Conservation (phyloP, 2,113 vertebrate species). For the Laticauda colubrina region DNA sequence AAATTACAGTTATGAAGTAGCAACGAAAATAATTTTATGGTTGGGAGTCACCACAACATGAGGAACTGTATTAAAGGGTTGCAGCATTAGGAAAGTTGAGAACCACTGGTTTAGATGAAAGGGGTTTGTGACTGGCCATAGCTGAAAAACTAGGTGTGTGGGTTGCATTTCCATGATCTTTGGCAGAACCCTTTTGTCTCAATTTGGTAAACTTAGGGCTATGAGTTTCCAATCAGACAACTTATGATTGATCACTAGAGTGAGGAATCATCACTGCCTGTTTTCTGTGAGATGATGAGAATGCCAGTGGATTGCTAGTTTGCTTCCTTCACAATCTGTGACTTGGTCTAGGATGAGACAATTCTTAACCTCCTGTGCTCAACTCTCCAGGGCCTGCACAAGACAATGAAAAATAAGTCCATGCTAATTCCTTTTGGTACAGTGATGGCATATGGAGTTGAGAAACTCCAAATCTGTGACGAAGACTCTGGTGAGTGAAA, state of each 20-base stretch:
- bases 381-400: constrained; percentile 4
- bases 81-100: too few species aligned
- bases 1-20: too few species aligned
- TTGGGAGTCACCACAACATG: too few species aligned
- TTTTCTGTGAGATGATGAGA: not conserved
- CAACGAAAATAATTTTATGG: too few species aligned
- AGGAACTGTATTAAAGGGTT: too few species aligned
- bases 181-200: not conserved
- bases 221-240: not conserved
- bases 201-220: not conserved
- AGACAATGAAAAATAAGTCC: not conserved
- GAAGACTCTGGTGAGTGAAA: not conserved
- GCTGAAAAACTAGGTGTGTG: not conserved
- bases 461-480: not conserved
- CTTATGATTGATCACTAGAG: not conserved
- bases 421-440: constrained; percentile 18
- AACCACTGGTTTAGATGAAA: not conserved
- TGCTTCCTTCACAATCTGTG: not conserved
- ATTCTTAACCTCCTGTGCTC: not conserved
- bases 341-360: not conserved
- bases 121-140: too few species aligned
- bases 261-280: not conserved
- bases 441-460: constrained; percentile 21
- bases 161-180: not conserved
- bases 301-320: not conserved